These are phyloP conservation scores for Zaprionus gabonicus DNA, from an alignment of 1,140 invertebrate species.

Conservation along the genomic window DNA sequence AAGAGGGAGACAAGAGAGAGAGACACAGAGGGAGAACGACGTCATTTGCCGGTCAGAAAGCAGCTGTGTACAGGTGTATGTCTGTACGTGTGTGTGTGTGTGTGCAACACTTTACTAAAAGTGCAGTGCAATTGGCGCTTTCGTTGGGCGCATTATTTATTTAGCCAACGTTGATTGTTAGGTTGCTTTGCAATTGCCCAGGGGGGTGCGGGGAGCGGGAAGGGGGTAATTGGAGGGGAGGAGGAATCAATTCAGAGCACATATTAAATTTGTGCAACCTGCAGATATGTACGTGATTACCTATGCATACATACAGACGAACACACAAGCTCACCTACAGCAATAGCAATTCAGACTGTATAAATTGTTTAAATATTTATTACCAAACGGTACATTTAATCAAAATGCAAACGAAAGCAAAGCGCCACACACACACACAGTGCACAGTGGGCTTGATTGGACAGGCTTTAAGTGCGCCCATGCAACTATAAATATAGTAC, in stretches of 20 bases:
- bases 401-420: constrained; percentile 12
- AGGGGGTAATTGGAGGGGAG: neutral
- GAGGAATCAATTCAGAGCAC: neutral
- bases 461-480: neutral
- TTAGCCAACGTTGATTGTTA: constrained; percentile 37
- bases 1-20: neutral
- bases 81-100: neutral
- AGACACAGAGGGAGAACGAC: neutral
- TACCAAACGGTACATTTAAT: constrained; percentile 15
- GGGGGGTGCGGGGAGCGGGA: neutral
- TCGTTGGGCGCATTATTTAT: constrained; percentile 35
- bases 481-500: neutral
- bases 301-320: neutral
- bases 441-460: neutral
- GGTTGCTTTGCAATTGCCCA: constrained; percentile 17
- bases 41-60: constrained; percentile 26
- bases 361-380: constrained; percentile 40
- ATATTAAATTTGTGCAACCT: constrained; percentile 23
- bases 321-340: no score
- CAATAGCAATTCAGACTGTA: neutral
- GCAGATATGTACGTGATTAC: constrained; percentile 1
- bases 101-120: constrained; percentile 8
- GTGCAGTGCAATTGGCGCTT: constrained; percentile 27
- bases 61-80: neutral
- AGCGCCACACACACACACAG: neutral